These are phyloP conservation scores for Graptemys geographica DNA, from an alignment of 2,797 vertebrate species.

Conservation along the genomic window DNA sequence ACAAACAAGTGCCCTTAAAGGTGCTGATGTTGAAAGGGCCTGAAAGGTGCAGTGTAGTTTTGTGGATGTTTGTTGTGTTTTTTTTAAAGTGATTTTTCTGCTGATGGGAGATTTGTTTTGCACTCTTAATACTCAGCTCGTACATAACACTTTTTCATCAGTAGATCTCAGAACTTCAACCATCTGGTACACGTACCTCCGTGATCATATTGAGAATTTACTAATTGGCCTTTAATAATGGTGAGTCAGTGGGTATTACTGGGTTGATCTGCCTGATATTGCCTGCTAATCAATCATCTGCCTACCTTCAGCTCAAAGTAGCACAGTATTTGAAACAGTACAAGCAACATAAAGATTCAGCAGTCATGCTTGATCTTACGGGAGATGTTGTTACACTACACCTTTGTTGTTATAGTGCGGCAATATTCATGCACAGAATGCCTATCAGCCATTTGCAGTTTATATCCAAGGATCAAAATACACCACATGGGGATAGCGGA, in stretches of 20 bases:
- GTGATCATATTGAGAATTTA: not conserved
- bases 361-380: not conserved
- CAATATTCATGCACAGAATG: not conserved
- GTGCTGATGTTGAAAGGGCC: not conserved
- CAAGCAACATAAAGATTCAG: not conserved
- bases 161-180: not conserved
- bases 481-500: not conserved
- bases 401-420: not conserved
- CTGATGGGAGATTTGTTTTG: not conserved
- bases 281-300: not conserved
- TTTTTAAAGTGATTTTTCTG: not conserved
- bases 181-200: not conserved
- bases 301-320: not conserved
- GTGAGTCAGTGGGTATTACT: constrained; percentile 27
- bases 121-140: not conserved
- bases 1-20: rapidly evolving
- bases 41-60: not conserved
- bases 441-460: not conserved
- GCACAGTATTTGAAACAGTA: not conserved
- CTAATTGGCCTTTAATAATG: not conserved
- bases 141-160: not conserved
- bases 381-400: no score
- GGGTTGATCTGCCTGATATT: not conserved
- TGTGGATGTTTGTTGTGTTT: not conserved
- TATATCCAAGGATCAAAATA: not conserved